A percentile compares a stretch with the other conserved stretches of the same genome.
Conservation (phyloP, 1,140 invertebrate genomes). For the Elymnias hypermnestra region DNA sequence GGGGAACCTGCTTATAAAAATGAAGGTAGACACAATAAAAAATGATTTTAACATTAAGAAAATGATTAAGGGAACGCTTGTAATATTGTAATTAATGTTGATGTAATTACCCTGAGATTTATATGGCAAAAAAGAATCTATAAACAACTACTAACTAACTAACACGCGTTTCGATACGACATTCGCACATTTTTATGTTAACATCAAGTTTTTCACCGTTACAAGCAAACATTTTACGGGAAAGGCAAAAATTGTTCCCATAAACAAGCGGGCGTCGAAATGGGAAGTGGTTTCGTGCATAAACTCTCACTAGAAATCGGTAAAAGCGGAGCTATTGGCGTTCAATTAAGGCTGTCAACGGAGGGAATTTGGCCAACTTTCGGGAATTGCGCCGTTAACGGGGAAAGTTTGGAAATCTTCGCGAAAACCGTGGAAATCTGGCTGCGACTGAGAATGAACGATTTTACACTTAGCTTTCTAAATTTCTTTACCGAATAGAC, state of each 20-base stretch:
- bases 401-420: slow-evolving; percentile 16
- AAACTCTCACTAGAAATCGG: slow-evolving; percentile 3
- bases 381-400: slow-evolving; percentile 9
- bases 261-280: slow-evolving; percentile 12
- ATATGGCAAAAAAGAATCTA: too few species aligned
- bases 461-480: neutral
- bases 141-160: neutral
- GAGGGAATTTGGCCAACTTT: slow-evolving; percentile 16
- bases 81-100: neutral
- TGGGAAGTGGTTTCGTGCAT: slow-evolving; percentile 14
- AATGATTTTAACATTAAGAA: neutral
- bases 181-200: neutral
- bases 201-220: neutral
- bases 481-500: too few species aligned
- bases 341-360: slow-evolving; percentile 28
- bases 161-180: neutral
- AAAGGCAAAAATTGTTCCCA: too few species aligned
- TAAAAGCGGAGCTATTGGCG: slow-evolving; percentile 19
- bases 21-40: too few species aligned
- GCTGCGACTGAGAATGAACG: slow-evolving; percentile 4
- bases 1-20: too few species aligned
- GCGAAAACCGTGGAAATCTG: slow-evolving; percentile 9
- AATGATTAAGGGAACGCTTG: too few species aligned
- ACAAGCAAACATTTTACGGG: too few species aligned
- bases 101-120: too few species aligned